phyloP scores from a whole-genome alignment of 64 coral and sea anemone species.

The Astreopora myriophthalma region DNA sequence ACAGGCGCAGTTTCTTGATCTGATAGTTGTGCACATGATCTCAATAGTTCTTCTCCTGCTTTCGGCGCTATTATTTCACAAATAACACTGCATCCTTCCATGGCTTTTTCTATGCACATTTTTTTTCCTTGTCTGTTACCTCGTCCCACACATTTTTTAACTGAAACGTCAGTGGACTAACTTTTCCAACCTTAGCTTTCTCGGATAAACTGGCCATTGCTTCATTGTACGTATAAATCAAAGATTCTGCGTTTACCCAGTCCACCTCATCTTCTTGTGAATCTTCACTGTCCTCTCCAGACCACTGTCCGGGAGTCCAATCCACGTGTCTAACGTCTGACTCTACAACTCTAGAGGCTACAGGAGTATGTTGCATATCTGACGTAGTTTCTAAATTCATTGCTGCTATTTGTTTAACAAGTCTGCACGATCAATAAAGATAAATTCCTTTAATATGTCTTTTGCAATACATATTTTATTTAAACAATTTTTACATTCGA shows the following conservation, averaged over 20 bases:
- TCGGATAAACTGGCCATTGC: constrained; percentile 53
- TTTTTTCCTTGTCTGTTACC: constrained; percentile 42
- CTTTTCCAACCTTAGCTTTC: not conserved
- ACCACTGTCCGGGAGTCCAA: not conserved
- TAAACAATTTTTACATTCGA: not conserved
- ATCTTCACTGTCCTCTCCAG: not conserved
- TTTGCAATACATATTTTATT: not conserved
- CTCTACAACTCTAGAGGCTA: not conserved
- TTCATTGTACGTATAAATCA: constrained; percentile 28
- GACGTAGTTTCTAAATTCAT: not conserved
- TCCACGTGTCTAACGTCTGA: not conserved
- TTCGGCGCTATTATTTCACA: constrained; percentile 57
- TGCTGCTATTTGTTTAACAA: not conserved
- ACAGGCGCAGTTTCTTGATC: not conserved
- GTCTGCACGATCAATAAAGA: not conserved
- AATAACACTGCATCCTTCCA: constrained; percentile 29
- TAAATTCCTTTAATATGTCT: not conserved
- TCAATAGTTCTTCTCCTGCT: constrained; percentile 24
- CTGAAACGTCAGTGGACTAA: constrained; percentile 59
- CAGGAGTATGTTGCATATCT: not conserved
- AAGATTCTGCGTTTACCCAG: not conserved
- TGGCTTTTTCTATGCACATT: constrained; percentile 58
- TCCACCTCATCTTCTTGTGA: constrained; percentile 41
- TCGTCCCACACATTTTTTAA: constrained; percentile 48
- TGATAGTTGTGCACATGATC: not conserved